Base-by-base conservation (phyloP, 2,797 vertebrate genomes). In the Anniella stebbinsi region DNA sequence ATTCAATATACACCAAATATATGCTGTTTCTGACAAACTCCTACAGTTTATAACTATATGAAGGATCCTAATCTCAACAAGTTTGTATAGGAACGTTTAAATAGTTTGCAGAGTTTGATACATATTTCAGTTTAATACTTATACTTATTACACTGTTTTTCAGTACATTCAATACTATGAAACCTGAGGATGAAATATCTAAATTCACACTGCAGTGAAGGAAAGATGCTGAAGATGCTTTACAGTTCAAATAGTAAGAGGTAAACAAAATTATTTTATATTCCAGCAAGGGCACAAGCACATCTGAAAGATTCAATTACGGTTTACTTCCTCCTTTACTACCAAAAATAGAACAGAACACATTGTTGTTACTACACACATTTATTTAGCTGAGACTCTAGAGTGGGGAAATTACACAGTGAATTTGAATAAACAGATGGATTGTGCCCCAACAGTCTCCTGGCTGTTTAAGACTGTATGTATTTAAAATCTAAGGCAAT, bases 51-150 rank as follows among this genome's bases (percentile, higher is more conserved):
- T 28, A 17, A 45, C n/a, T 13, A 17, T 54, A 87, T 78, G 21
- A 69, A 70, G 33, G 23, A 84, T 21, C 33, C 33, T 73, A 48
- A 82, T n/a, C 4, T 33, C 21, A 51, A 81, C 51, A 86, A 38
- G 21, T 38, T 82, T 9, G 51, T 72, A 28, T 81, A 41, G 77
- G n/a, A 70, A 33, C 25, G 41, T 81, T 30, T 81, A 13, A 88
- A 63, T 63, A 28, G 38, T n/a, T 3, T 82, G 90, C 11, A 57
- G n/a, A 76, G 21, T 0, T 0, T 1, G 0, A 0, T 21, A 54
- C 6, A 33, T 7, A 10, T 13, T 33, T 25, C 38, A 75, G 15
- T 0, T 0, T 0, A 0, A 0, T 23, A 54, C 5, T 36, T 10
- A 6, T 45, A 67, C 25, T 9, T 10, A 2, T 23, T 63, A 67